Conservation (phyloP, 53 echinoderm and acorn worm species). For the Patiria pectinifera region DNA sequence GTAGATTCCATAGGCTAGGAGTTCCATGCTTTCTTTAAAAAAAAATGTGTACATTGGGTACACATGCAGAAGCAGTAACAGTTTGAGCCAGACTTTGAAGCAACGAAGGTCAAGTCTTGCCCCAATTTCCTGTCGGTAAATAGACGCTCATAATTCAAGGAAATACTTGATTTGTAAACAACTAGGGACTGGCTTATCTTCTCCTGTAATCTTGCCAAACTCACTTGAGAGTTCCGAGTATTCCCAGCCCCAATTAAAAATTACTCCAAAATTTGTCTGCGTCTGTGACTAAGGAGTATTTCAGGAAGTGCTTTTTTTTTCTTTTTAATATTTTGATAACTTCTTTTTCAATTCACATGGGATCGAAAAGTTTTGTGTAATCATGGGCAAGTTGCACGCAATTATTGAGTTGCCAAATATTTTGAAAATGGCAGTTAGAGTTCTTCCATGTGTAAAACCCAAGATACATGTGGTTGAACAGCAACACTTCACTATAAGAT, state of each 20-base stretch:
- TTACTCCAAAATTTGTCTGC: neutral
- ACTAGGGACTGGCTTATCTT: constrained; percentile 56
- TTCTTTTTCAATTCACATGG: neutral
- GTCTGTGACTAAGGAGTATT: neutral
- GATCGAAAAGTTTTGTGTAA: constrained; percentile 4
- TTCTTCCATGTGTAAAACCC: no score
- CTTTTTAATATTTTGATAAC: neutral
- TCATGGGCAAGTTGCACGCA: constrained; percentile 26
- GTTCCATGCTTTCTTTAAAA: no score
- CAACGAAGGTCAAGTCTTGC: neutral
- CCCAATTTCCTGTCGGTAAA: constrained; percentile 3
- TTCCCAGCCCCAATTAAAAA: constrained; percentile 20
- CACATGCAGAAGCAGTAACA: no score
- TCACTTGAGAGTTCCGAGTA: constrained; percentile 16
- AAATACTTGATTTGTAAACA: constrained; percentile 56
- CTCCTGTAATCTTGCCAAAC: constrained; percentile 5
- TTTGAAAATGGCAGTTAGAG: neutral
- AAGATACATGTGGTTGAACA: no score
- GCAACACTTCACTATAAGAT: neutral
- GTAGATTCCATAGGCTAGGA: no score
- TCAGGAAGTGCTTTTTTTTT: constrained; percentile 30
- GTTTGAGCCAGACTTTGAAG: neutral
- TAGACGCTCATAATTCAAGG: constrained; percentile 3
- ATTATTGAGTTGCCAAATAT: neutral
- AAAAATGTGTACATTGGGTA: no score